Base-by-base conservation (phyloP, 2,113 vertebrate species). In the Asarcornis scutulata region DNA sequence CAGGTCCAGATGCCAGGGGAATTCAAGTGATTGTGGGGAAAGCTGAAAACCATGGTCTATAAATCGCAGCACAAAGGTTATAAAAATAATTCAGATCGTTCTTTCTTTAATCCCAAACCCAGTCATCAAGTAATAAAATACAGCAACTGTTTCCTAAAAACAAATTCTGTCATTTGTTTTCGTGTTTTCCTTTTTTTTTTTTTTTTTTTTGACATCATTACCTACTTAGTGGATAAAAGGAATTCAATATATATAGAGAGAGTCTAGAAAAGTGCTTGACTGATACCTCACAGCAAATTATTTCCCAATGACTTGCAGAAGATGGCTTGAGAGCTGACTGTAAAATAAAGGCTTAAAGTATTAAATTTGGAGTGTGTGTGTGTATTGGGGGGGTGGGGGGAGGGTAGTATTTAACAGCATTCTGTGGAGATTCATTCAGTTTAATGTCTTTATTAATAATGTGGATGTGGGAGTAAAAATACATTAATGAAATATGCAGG, bases 391-490 rank as follows among this genome's bases (percentile, higher is more conserved):
- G 44, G 44, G 4, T 13, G 38, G 38, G 46, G 17, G 62, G 44
- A 96, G 95, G 40, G 40, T 40, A 13, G 13, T 96, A 55, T 90
- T 95, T 94, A 91, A 91, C 80, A 91, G 63, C 71, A 62, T 95
- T 95, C 67, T 86, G 76, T 72, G 74, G 78, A 95, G 68, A 93
- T 94, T 88, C 48, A 86, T 95, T 89, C 88, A 77, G 69, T 95
- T 95, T 91, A 96, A 95, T 3, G 2, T 96, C 91, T 96, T 95
- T 94, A 96, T 97, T 96, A 97, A 94, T 95, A 97, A 92, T 68
- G 55, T 3, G 74, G 76, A 72, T 72, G 71, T 90, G 67, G 86
- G 84, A 96, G 86, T 95, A 95, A 96, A 96, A 96, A 89, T 91
- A 95, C 7, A 1, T 86, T 96, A 97, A 97, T 94, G 93, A 97